phyloP scores from a whole-genome alignment of 2,113 vertebrate species.

The human (Homo sapiens) region DNA sequence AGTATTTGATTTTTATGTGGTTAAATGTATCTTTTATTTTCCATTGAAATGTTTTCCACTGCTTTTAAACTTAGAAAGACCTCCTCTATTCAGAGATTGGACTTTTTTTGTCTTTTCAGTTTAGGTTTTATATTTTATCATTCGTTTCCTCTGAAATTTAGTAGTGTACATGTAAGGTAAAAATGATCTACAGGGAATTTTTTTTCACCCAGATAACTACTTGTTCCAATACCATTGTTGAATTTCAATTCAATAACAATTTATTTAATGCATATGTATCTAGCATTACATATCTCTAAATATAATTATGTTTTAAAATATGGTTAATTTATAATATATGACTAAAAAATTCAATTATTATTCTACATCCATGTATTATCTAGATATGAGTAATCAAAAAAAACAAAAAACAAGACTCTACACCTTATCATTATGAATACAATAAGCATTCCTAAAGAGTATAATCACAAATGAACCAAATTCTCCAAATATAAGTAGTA shows the following conservation, averaged over 20 bases:
- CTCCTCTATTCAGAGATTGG: conserved; percentile 26
- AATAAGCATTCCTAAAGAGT: background rate
- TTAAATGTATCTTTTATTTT: conserved; percentile 20
- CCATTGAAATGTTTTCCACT: background rate
- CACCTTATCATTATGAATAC: background rate
- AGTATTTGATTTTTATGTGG: background rate
- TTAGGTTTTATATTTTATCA: conserved; percentile 21
- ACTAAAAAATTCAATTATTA: conserved; percentile 32
- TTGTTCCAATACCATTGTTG: background rate
- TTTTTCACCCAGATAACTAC: background rate
- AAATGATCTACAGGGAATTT: background rate
- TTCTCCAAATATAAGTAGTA: background rate
- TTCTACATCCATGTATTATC: background rate
- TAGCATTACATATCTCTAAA: conserved; percentile 3
- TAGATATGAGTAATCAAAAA: background rate
- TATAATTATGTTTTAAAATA: conserved; percentile 22
- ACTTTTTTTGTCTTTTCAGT: background rate
- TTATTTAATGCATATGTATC: background rate
- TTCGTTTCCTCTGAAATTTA: background rate
- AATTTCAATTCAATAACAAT: background rate
- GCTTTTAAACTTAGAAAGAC: background rate
- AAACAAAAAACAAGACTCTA: background rate
- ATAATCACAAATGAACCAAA: background rate
- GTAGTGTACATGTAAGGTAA: background rate
- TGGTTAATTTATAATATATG: background rate